Base-by-base conservation (phyloP, 2,797 vertebrate genomes). In the Lepidocolaptes lacrymiger region DNA sequence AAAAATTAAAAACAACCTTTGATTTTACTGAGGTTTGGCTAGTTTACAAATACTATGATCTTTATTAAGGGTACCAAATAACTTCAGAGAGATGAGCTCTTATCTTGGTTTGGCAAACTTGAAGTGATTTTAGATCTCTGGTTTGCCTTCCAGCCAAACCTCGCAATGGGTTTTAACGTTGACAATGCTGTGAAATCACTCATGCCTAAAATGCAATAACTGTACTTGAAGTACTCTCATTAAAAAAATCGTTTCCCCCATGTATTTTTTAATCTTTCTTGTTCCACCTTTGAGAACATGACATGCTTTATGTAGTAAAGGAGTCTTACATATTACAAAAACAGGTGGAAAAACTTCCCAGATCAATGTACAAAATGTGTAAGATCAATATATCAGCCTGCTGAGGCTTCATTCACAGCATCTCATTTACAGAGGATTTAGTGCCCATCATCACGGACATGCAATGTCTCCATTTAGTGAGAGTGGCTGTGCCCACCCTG, bases 61-160 rank as follows among this genome's bases (percentile, higher is more conserved):
- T 91, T 96, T 90, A 96, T 96, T 93, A 94, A 96, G 91, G 90
- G 81, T 81, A 93, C 91, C 76, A 75, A 96, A 72, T 93, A 95
- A 94, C 94, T 97, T 97, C 95, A 95, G 93, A 96, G 92, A 64
- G 93, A 92, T 95, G 92, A 77, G 95, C 78, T 85, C 78, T 95
- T 97, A 96, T 96, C 97, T 96, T 96, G 96, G 95, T 88, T 96
- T 97, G 96, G 97, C 96, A 92, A 91, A 97, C 87, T 8, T 32
- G 41, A 91, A 91, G 75, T 84, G 84, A 91, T 93, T 93, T 95
- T 32, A 97, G 90, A 96, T 91, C 88, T 91, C 79, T 84, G 91
- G 82, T 94, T 97, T 96, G 88, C 95, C 93, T 96, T 93, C 79
- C 89, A 94, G 95, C 87, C 88, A 91, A 94, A 91, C 86, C 84